phyloP scores from a whole-genome alignment of 1,140 invertebrate species.

The Zaprionus camerounensis region DNA sequence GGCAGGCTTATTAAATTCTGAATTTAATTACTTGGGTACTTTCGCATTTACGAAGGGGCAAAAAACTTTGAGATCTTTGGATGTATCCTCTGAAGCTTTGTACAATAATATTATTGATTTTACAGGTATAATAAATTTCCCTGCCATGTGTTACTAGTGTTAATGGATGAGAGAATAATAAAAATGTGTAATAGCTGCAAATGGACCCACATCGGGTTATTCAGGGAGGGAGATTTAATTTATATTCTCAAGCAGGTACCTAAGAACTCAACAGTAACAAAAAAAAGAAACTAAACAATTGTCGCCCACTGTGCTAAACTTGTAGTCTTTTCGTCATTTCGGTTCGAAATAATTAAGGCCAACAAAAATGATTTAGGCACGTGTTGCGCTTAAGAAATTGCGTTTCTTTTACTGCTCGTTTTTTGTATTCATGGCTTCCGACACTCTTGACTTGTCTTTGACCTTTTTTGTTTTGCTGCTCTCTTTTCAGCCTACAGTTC shows the following conservation, averaged over 20 bases:
- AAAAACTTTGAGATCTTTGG: background rate
- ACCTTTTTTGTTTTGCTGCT: conserved; percentile 58
- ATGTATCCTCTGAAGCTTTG: background rate
- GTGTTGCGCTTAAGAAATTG: conserved; percentile 77
- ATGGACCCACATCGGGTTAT: background rate
- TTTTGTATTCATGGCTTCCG: conserved; percentile 11
- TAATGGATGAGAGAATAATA: conserved; percentile 8
- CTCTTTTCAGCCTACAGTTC: conserved; percentile 23
- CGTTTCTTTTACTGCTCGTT: conserved; percentile 42
- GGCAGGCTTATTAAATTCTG: conserved; percentile 4
- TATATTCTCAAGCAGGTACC: conserved; percentile 27
- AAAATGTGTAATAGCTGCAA: conserved; percentile 7
- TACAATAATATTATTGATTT: conserved; percentile 2
- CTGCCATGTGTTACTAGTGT: background rate
- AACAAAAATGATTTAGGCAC: conserved; percentile 68
- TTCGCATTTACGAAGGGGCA: background rate
- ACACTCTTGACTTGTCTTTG: conserved; percentile 59
- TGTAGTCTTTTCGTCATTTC: conserved; percentile 61
- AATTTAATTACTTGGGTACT: conserved; percentile 32
- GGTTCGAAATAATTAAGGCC: conserved; percentile 74
- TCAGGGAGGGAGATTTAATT: conserved; percentile 3
- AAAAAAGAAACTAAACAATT: conserved; percentile 51
- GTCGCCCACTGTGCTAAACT: conserved; percentile 41
- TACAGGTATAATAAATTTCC: conserved; percentile 7
- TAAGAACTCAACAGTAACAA: background rate